phyloP scores from a whole-genome alignment of 1,140 invertebrate species.

The Bathynomus jamesi region DNA sequence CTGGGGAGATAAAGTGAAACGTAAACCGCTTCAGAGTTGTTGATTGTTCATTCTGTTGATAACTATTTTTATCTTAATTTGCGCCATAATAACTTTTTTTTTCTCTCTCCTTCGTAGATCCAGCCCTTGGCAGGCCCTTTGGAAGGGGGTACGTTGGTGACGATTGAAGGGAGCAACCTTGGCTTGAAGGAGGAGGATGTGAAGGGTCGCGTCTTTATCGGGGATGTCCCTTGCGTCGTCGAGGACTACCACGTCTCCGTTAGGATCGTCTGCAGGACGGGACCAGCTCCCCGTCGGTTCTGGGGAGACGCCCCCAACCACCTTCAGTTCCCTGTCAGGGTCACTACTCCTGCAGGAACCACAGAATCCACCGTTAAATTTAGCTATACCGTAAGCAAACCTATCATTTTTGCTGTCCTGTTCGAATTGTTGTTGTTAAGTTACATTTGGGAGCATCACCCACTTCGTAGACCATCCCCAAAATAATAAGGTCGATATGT shows the following conservation, averaged over 20 bases:
- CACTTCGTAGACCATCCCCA: no score
- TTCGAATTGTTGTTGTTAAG: no score
- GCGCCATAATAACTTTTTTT: neutral
- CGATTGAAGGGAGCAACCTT: conserved; percentile 91
- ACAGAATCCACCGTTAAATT: conserved; percentile 82
- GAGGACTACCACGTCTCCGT: conserved; percentile 87
- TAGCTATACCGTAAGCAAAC: conserved; percentile 63
- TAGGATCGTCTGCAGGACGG: conserved; percentile 77
- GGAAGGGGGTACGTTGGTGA: conserved; percentile 89
- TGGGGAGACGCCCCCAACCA: conserved; percentile 51
- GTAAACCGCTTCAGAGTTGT: no score
- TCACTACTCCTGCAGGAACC: conserved; percentile 79
- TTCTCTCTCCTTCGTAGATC: conserved; percentile 54
- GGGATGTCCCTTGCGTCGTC: conserved; percentile 75
- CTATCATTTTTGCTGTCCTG: no score
- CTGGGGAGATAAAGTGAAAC: no score
- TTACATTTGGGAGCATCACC: no score
- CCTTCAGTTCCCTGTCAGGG: conserved; percentile 57
- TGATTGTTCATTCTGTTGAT: neutral
- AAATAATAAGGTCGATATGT: no score
- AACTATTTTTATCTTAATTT: no score
- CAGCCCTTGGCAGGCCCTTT: conserved; percentile 87
- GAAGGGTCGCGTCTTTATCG: conserved; percentile 80
- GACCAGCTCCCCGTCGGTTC: conserved; percentile 59
- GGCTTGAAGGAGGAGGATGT: conserved; percentile 86